Conservation (phyloP, 2,113 vertebrate species). For the Heteronetta atricapilla region DNA sequence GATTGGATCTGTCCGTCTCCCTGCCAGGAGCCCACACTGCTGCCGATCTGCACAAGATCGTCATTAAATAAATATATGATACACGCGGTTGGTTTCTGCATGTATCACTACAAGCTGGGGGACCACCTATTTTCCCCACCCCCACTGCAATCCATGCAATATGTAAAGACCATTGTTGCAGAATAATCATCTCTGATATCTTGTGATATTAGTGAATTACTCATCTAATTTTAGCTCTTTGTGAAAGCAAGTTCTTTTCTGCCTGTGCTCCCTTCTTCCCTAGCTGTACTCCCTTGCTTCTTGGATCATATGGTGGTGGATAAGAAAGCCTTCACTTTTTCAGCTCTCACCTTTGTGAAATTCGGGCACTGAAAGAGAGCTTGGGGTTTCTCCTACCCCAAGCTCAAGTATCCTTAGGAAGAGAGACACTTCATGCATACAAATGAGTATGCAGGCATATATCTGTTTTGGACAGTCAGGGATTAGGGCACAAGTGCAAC, state of each 20-base stretch:
- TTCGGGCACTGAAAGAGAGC: background rate
- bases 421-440: background rate
- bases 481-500: background rate
- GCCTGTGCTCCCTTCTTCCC: background rate
- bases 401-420: background rate
- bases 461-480: background rate
- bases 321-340: background rate
- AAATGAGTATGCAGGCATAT: background rate
- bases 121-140: background rate
- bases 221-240: background rate
- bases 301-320: background rate
- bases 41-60: too few species aligned
- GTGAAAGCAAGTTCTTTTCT: background rate
- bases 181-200: background rate
- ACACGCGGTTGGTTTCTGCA: too few species aligned
- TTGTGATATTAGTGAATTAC: background rate
- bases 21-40: too few species aligned
- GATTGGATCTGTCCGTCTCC: too few species aligned
- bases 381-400: background rate
- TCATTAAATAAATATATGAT: too few species aligned
- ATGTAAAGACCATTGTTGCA: background rate
- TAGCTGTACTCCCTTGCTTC: background rate
- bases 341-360: background rate
- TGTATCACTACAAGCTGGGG: too few species aligned
- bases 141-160: background rate